Conservation (phyloP, 2,797 vertebrate genomes). For the Trachops cirrhosus region DNA sequence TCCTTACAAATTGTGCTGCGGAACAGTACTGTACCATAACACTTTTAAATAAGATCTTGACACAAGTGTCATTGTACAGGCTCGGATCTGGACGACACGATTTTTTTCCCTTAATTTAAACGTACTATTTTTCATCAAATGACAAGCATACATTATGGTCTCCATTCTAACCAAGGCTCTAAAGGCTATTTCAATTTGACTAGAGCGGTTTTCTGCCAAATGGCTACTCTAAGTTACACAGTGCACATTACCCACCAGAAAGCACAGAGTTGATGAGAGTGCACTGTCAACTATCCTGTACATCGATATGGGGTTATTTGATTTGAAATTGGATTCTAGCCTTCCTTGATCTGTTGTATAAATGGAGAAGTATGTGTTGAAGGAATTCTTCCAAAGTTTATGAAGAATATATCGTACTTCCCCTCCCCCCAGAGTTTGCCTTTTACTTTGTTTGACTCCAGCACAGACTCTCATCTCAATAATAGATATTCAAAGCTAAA, state of each 20-base stretch:
- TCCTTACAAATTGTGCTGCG: constrained; percentile 73
- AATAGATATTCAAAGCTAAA: constrained; percentile 81
- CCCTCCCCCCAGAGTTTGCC: constrained; percentile 37
- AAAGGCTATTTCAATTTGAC: constrained; percentile 86
- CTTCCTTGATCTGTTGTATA: constrained; percentile 83
- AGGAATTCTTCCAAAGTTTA: constrained; percentile 80
- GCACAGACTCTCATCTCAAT: constrained; percentile 52
- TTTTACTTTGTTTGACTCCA: constrained; percentile 70
- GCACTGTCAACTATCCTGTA: constrained; percentile 79
- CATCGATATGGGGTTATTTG: constrained; percentile 85
- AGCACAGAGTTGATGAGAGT: constrained; percentile 81
- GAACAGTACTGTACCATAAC: constrained; percentile 57
- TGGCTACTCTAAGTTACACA: constrained; percentile 81
- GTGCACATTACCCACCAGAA: constrained; percentile 84
- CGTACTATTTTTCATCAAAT: constrained; percentile 75
- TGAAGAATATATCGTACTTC: constrained; percentile 59
- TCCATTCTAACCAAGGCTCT: constrained; percentile 80
- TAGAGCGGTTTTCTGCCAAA: constrained; percentile 83
- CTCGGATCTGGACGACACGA: constrained; percentile 53
- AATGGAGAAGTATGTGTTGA: constrained; percentile 78
- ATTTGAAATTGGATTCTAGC: constrained; percentile 86
- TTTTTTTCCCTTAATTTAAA: constrained; percentile 79
- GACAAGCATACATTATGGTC: constrained; percentile 79
- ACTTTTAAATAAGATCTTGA: constrained; percentile 81
- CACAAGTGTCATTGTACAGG: constrained; percentile 66